Evolutionary conservation across 2,888 invertebrate species (phyloP).

Genomic region (Entomobrya proxima): DNA sequence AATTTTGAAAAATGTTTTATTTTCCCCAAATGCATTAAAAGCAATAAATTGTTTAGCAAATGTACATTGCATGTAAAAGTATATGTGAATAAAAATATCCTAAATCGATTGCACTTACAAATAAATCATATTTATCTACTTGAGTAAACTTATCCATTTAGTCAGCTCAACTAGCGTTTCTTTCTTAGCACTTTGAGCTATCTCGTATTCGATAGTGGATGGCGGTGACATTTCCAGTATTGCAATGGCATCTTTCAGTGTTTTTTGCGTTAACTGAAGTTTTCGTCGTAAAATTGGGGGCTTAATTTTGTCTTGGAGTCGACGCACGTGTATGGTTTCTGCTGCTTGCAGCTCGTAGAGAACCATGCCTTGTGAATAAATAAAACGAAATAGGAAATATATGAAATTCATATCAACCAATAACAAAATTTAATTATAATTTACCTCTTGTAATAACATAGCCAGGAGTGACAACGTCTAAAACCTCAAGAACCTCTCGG

Average conservation of each 20-base stretch:
- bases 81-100: too few species aligned
- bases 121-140: too few species aligned
- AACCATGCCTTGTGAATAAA: constrained; percentile 57
- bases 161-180: constrained; percentile 70
- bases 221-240: constrained; percentile 69
- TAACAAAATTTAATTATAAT: too few species aligned
- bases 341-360: constrained; percentile 75
- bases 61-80: too few species aligned
- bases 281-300: constrained; percentile 67
- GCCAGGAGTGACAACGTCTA: constrained; percentile 74
- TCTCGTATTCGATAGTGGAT: constrained; percentile 66
- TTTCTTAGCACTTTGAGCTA: constrained; percentile 66
- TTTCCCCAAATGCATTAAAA: too few species aligned
- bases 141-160: constrained; percentile 68
- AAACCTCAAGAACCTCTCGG: constrained; percentile 70
- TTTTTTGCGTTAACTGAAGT: constrained; percentile 68
- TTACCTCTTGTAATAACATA: constrained; percentile 72
- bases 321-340: constrained; percentile 68
- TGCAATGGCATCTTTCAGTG: constrained; percentile 69
- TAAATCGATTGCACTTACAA: too few species aligned
- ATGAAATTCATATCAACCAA: constrained; percentile 1
- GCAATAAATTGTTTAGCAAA: too few species aligned
- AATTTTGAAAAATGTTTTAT: too few species aligned
- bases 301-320: constrained; percentile 68
- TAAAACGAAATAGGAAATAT: background rate